Conservation (phyloP, 2,797 vertebrate genomes). For the Arctocebus calabarensis region DNA sequence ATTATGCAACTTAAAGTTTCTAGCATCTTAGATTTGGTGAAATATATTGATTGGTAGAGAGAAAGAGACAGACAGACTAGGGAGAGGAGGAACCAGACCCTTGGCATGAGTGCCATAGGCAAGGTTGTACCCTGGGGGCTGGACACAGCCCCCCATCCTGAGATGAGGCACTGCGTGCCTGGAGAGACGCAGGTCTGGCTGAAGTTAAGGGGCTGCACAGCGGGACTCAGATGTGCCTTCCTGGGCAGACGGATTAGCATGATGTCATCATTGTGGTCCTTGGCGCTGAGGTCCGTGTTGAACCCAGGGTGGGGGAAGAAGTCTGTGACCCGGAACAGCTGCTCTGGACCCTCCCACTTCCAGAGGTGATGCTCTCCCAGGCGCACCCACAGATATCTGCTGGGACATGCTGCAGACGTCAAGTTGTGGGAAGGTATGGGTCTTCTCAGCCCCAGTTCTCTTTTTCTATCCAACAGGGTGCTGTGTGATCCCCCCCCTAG, state of each 20-base stretch:
- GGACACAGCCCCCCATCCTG: conserved; percentile 86
- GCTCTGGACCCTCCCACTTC: conserved; percentile 85
- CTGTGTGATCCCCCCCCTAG: neutral
- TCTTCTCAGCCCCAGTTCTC: neutral
- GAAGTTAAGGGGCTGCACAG: conserved; percentile 85
- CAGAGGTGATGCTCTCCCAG: conserved; percentile 87
- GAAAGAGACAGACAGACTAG: no score
- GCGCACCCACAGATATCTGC: conserved; percentile 82
- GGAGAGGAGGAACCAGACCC: neutral
- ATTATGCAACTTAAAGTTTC: neutral
- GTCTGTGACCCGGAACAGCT: conserved; percentile 80
- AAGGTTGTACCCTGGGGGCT: conserved; percentile 70
- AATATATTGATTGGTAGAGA: neutral
- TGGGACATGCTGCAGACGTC: conserved; percentile 24
- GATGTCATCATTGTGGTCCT: conserved; percentile 85
- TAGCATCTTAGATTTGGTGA: conserved; percentile 27
- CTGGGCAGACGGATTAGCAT: conserved; percentile 85
- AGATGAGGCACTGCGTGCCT: conserved; percentile 85
- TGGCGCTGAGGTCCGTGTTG: conserved; percentile 80
- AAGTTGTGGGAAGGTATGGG: neutral
- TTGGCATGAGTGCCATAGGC: neutral
- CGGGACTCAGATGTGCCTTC: conserved; percentile 73
- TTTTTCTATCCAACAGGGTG: neutral
- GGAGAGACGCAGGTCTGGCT: conserved; percentile 82
- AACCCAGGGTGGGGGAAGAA: conserved; percentile 87